Evolutionary conservation across 2,113 vertebrate species (phyloP), one percentile per base, ranked within the genome.

Genomic region (Gasterosteus nipponicus): DNA sequence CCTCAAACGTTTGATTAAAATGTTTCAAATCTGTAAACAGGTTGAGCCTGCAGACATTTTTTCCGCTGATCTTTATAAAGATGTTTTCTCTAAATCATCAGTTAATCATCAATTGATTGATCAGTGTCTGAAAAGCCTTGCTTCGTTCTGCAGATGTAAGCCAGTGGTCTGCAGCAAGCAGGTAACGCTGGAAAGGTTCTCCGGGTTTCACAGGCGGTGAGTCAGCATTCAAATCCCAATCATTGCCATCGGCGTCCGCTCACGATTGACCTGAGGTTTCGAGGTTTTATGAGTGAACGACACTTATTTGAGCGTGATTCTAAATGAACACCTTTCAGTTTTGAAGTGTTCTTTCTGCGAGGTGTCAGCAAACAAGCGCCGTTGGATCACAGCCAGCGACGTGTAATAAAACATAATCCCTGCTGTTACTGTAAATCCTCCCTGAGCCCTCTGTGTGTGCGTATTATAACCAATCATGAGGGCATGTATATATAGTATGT

Each of bases 351-450:
- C 10, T 77, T 14, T 54, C 72, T 57, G 33, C 26, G 15, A 69
- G 22, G 58, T 80, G 66, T 81, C 84, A 82, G 79, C 69, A 74
- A 80, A 82, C 70, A 86, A 16, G 44, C 44, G 1, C 65, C 54
- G 68, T 78, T 78, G 86, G 89, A 90, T 90, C 87, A 87, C 63
- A 78, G 35, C 58, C 49, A 39, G 54, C 59, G 61, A 77, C 78
- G 82, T 81, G 75, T 83, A 80, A 82, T 81, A 87, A 88, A 89
- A 82, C 19, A 56, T 87, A 89, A 89, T 89, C 82, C 69, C 54
- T 4, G 4, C 42, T 54, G 73, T 47, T 66, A 65, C 31, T 85
- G 59, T 75, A 78, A 89, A 87, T 88, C 87, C 83, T 51, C 26
- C 18, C 58, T 85, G 77, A 81, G 49, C 42, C 60, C n/a, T 18